phyloP scores from a whole-genome alignment of 2,888 invertebrate species.

The Cantharis nigra region DNA sequence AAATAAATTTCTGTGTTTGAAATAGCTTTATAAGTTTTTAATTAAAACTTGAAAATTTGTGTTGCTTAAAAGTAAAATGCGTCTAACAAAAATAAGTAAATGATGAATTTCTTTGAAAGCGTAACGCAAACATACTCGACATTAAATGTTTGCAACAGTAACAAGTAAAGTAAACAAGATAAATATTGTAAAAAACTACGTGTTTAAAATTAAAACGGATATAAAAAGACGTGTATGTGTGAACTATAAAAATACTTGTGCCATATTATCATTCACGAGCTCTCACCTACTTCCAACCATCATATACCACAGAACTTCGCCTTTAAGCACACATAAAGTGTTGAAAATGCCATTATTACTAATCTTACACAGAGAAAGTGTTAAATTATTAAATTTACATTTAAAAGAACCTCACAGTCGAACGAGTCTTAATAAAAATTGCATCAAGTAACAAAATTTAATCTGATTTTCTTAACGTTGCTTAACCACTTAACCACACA shows the following conservation, averaged over 20 bases:
- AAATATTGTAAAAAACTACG: slow-evolving; percentile 52
- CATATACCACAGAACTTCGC: slow-evolving; percentile 4
- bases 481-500: slow-evolving; percentile 6
- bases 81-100: slow-evolving; percentile 11
- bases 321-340: slow-evolving; percentile 6
- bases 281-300: slow-evolving; percentile 35
- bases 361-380: not conserved
- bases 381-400: not conserved
- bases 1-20: not conserved
- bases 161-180: slow-evolving; percentile 47
- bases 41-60: not conserved
- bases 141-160: slow-evolving; percentile 31
- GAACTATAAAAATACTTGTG: slow-evolving; percentile 50
- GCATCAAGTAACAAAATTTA: not conserved
- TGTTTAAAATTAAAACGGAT: slow-evolving; percentile 50
- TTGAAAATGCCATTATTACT: not conserved
- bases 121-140: slow-evolving; percentile 20
- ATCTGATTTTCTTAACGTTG: slow-evolving; percentile 13
- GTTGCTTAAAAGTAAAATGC: not conserved
- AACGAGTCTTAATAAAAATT: not conserved
- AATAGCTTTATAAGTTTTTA: not conserved
- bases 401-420: not conserved
- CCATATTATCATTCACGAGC: slow-evolving; percentile 54
- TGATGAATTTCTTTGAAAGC: slow-evolving; percentile 22
- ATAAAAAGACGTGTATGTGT: slow-evolving; percentile 50